phyloP scores from a whole-genome alignment of 1,140 invertebrate genomes.

The Epicauta chinensis region DNA sequence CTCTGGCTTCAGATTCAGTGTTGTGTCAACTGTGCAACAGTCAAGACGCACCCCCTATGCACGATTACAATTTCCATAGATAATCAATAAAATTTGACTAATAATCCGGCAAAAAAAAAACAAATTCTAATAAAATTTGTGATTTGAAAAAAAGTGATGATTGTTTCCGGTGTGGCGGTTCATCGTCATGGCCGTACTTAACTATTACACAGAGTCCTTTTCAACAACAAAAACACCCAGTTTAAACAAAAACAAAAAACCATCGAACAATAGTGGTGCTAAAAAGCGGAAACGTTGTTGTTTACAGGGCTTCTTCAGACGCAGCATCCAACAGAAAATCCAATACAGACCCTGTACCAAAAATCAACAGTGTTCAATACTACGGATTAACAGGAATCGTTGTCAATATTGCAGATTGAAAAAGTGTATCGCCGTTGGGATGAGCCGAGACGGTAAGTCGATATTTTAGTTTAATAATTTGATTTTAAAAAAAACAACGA shows the following conservation, averaged over 20 bases:
- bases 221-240: slow-evolving; percentile 10
- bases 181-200: slow-evolving; percentile 41
- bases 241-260: slow-evolving; percentile 11
- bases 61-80: too few species aligned
- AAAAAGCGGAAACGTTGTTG: slow-evolving; percentile 49
- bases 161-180: not conserved
- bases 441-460: slow-evolving; percentile 94
- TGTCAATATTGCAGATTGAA: slow-evolving; percentile 96
- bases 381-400: slow-evolving; percentile 93
- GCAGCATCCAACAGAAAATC: slow-evolving; percentile 96
- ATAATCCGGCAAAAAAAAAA: not conserved
- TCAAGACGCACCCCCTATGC: slow-evolving; percentile 28
- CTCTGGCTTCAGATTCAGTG: slow-evolving; percentile 43
- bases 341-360: slow-evolving; percentile 96
- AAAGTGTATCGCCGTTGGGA: slow-evolving; percentile 97
- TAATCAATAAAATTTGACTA: too few species aligned
- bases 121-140: not conserved
- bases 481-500: not conserved
- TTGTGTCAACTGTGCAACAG: slow-evolving; percentile 35
- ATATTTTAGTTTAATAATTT: not conserved
- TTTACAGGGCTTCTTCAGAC: slow-evolving; percentile 77
- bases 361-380: slow-evolving; percentile 95
- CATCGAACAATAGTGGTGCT: slow-evolving; percentile 2
- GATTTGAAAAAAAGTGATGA: not conserved
- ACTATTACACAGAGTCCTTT: slow-evolving; percentile 32